Evolutionary conservation across 1,140 invertebrate genomes (phyloP).

Genomic region (Asobara japonica): DNA sequence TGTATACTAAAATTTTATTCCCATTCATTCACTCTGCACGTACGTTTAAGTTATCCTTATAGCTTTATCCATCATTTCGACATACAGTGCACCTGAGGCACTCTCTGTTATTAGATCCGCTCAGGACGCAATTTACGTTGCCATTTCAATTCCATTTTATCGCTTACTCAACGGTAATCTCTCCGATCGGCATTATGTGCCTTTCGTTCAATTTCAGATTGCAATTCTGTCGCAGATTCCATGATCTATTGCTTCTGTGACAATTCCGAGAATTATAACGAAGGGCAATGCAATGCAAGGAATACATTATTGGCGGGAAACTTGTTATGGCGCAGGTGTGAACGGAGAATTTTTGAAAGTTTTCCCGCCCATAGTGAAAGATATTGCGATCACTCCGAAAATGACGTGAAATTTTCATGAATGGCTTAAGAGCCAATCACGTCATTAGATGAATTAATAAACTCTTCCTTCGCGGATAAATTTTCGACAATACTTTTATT

Average conservation of each 20-base stretch:
- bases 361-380: too few relatives aligned
- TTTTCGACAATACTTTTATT: conserved; percentile 52
- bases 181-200: neutral
- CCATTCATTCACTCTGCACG: neutral
- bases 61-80: neutral
- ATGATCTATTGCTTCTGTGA: neutral
- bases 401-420: too few relatives aligned
- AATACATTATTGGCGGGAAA: too few relatives aligned
- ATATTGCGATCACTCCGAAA: too few relatives aligned
- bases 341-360: too few relatives aligned
- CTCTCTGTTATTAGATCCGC: neutral
- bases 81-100: neutral
- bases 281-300: too few relatives aligned
- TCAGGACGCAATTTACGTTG: neutral
- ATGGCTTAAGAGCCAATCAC: too few relatives aligned
- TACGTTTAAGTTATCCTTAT: neutral
- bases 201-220: neutral
- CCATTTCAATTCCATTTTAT: conserved; percentile 19
- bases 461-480: too few relatives aligned
- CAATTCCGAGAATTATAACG: neutral
- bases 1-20: neutral
- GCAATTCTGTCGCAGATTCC: conserved; percentile 4
- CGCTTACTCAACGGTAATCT: conserved; percentile 38
- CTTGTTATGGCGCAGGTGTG: too few relatives aligned
- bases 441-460: too few relatives aligned